Conservation (phyloP, 2,888 invertebrate genomes). For the Chorisops tibialis region DNA sequence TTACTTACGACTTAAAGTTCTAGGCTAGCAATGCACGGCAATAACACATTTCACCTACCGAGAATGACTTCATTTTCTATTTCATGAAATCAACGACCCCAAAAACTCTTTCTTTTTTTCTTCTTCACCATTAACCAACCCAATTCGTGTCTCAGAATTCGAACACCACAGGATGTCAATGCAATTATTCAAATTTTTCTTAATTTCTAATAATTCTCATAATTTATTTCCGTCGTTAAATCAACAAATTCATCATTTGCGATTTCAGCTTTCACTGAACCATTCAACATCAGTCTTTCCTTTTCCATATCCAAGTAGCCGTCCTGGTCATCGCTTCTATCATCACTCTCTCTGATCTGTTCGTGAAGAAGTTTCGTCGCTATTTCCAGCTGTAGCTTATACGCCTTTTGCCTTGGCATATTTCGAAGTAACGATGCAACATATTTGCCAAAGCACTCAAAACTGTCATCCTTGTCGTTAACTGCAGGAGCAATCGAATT, state of each 20-base stretch:
- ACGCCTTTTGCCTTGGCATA: neutral
- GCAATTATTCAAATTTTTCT: too few species aligned
- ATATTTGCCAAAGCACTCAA: slow-evolving; percentile 14
- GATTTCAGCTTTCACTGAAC: slow-evolving; percentile 1
- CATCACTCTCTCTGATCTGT: neutral
- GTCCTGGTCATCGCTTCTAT: neutral
- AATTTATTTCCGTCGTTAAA: slow-evolving; percentile 16
- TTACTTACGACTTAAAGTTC: too few species aligned
- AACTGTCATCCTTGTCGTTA: slow-evolving; percentile 2
- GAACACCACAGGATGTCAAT: too few species aligned
- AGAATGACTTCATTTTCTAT: too few species aligned
- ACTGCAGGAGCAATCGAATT: neutral
- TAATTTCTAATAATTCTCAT: slow-evolving; percentile 12
- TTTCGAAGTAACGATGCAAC: slow-evolving; percentile 9
- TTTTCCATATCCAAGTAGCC: too few species aligned
- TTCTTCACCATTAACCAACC: too few species aligned
- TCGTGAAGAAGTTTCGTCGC: neutral
- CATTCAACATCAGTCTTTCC: neutral
- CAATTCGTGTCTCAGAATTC: too few species aligned
- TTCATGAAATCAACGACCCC: too few species aligned
- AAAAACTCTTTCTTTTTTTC: too few species aligned
- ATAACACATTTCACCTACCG: too few species aligned
- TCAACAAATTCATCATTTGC: slow-evolving; percentile 1
- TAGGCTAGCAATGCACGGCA: too few species aligned
- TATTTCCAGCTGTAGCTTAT: slow-evolving; percentile 7